A percentile compares a stretch with the other conserved stretches of the same genome.
Evolutionary conservation across 1,140 invertebrate species (phyloP).

Genomic region (Andricus grossulariae): DNA sequence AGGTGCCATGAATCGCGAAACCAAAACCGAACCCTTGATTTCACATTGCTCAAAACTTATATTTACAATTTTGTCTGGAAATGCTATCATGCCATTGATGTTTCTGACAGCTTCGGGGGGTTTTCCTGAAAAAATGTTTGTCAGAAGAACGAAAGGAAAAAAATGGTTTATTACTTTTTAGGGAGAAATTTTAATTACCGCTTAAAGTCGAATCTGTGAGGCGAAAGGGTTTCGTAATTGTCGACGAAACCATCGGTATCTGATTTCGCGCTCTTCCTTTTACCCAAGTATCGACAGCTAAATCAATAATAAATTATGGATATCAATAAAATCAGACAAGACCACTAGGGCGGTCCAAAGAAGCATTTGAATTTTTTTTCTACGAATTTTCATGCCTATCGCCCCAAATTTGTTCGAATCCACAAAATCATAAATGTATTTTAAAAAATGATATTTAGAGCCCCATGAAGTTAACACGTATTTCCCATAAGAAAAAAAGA

Average conservation of each 20-base stretch:
- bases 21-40: slow-evolving; percentile 47
- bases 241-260: slow-evolving; percentile 66
- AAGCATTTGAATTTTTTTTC: no score
- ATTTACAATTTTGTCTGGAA: slow-evolving; percentile 51
- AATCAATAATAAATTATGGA: slow-evolving; percentile 31
- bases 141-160: neutral
- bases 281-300: slow-evolving; percentile 62
- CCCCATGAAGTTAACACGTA: no score
- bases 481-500: no score
- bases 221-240: slow-evolving; percentile 62
- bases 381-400: no score
- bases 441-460: no score
- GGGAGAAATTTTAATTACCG: slow-evolving; percentile 48
- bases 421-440: no score
- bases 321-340: neutral
- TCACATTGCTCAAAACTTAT: slow-evolving; percentile 55
- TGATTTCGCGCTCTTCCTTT: slow-evolving; percentile 63
- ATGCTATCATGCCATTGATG: slow-evolving; percentile 53
- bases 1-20: slow-evolving; percentile 54
- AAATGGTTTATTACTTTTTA: neutral
- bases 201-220: slow-evolving; percentile 58
- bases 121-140: slow-evolving; percentile 46
- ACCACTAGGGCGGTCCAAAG: no score
- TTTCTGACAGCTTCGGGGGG: slow-evolving; percentile 36
- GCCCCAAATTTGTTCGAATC: no score